Conservation (phyloP, 1,140 invertebrate genomes). For the Contarinia nasturtii region DNA sequence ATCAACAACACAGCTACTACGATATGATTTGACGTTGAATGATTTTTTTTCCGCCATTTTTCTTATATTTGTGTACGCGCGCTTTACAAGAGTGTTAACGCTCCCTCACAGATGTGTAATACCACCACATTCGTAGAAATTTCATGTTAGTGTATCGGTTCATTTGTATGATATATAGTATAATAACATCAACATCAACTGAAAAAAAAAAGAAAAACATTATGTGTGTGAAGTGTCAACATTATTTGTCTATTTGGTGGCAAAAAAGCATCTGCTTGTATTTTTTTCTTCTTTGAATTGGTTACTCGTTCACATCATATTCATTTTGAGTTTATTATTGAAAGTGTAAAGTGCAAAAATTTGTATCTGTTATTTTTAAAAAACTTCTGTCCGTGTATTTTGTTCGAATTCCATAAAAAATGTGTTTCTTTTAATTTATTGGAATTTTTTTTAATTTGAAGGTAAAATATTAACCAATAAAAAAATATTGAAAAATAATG, state of each 20-base stretch:
- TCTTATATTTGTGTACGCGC: too few species aligned
- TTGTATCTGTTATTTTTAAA: slow-evolving; percentile 5
- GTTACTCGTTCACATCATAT: slow-evolving; percentile 4
- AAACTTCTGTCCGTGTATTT: too few species aligned
- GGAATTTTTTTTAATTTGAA: too few species aligned
- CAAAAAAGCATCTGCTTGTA: too few species aligned
- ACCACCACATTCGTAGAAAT: too few species aligned
- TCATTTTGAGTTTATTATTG: neutral
- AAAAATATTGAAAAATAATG: too few species aligned
- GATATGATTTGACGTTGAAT: neutral
- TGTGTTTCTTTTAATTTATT: slow-evolving; percentile 2
- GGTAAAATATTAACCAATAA: neutral
- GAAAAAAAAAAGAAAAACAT: slow-evolving; percentile 5
- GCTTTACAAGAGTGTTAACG: too few species aligned
- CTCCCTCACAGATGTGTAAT: too few species aligned
- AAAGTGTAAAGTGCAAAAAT: slow-evolving; percentile 4
- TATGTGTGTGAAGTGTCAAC: too few species aligned
- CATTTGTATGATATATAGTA: slow-evolving; percentile 15
- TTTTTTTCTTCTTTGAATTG: slow-evolving; percentile 7
- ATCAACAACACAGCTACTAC: slow-evolving; percentile 1
- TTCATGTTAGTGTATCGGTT: slow-evolving; percentile 1
- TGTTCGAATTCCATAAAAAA: too few species aligned
- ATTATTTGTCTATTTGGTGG: too few species aligned
- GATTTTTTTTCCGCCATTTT: too few species aligned
- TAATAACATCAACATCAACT: slow-evolving; percentile 10